Evolutionary conservation across 2,113 vertebrate species (phyloP).

Genomic region (Lates calcarifer): DNA sequence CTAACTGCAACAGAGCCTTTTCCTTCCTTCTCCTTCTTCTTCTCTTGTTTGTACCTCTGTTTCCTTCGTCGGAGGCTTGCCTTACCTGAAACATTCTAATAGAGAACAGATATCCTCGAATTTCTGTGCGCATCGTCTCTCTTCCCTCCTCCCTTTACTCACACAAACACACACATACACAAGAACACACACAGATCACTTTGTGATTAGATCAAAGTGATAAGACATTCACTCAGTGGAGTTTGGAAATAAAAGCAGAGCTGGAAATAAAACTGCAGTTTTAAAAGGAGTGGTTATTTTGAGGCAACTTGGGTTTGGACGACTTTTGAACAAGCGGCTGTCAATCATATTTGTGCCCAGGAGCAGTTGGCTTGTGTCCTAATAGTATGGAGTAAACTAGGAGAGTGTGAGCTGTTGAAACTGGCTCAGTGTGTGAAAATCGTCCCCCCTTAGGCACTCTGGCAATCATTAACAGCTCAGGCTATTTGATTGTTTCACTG

Average conservation of each 20-base stretch:
- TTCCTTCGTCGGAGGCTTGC: slow-evolving; percentile 88
- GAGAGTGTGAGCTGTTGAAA: slow-evolving; percentile 34
- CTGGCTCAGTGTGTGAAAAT: slow-evolving; percentile 53
- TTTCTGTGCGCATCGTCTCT: slow-evolving; percentile 89
- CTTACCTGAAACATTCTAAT: slow-evolving; percentile 95
- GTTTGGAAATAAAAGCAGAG: slow-evolving; percentile 57
- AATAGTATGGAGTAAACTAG: slow-evolving; percentile 18
- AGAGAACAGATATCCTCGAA: slow-evolving; percentile 99
- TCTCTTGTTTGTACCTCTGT: slow-evolving; percentile 85
- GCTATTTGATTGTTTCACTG: slow-evolving; percentile 74
- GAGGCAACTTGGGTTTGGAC: slow-evolving; percentile 79
- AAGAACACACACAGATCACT: slow-evolving; percentile 55
- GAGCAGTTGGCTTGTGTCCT: slow-evolving; percentile 43
- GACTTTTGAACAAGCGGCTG: slow-evolving; percentile 49
- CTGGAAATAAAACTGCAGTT: slow-evolving; percentile 41
- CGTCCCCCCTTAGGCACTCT: slow-evolving; percentile 49
- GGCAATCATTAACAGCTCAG: slow-evolving; percentile 66
- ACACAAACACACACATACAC: slow-evolving; percentile 53
- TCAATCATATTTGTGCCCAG: slow-evolving; percentile 54
- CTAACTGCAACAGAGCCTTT: slow-evolving; percentile 86
- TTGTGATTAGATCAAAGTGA: slow-evolving; percentile 76
- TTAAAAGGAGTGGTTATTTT: slow-evolving; percentile 71
- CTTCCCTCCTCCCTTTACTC: slow-evolving; percentile 63
- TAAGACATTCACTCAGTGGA: slow-evolving; percentile 57
- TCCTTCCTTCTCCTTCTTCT: slow-evolving; percentile 73